These are phyloP conservation scores for Patiria pectinifera DNA, from an alignment of 53 echinoderm and acorn worm genomes.

Conservation along the genomic window DNA sequence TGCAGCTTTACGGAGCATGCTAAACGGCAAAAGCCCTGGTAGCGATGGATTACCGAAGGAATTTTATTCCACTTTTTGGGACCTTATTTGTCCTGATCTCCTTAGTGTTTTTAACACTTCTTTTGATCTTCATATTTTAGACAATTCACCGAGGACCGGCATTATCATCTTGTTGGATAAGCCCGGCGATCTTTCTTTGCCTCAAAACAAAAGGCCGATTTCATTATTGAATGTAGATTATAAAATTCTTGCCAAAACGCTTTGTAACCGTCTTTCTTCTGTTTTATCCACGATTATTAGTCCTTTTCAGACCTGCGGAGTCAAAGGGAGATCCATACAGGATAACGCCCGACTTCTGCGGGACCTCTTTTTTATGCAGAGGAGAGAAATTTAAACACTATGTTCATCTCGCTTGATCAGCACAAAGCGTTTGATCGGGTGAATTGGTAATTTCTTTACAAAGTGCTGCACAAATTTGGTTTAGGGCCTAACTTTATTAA, in stretches of 20 bases:
- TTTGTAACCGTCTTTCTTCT: too few relatives aligned
- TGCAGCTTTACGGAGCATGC: too few relatives aligned
- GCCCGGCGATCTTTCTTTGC: neutral
- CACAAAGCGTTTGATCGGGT: slow-evolving; percentile 49
- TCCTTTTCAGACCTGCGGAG: neutral
- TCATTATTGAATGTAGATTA: slow-evolving; percentile 59
- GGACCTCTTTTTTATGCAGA: slow-evolving; percentile 13
- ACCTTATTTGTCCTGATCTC: neutral
- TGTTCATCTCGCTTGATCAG: slow-evolving; percentile 37
- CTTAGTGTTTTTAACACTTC: too few relatives aligned
- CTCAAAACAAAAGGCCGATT: slow-evolving; percentile 54
- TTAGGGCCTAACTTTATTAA: slow-evolving; percentile 51
- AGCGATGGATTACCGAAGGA: too few relatives aligned
- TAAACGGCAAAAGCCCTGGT: too few relatives aligned
- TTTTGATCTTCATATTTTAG: too few relatives aligned
- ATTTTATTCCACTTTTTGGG: too few relatives aligned
- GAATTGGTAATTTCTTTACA: slow-evolving; percentile 36
- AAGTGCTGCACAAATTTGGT: slow-evolving; percentile 23
- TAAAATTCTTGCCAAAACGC: slow-evolving; percentile 25
- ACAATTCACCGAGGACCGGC: too few relatives aligned
- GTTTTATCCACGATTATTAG: neutral
- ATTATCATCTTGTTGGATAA: slow-evolving; percentile 42
- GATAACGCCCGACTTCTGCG: slow-evolving; percentile 3
- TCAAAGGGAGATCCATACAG: slow-evolving; percentile 17
- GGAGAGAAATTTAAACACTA: too few relatives aligned